Conservation (phyloP, 2,797 vertebrate genomes). For the Anguilla anguilla region DNA sequence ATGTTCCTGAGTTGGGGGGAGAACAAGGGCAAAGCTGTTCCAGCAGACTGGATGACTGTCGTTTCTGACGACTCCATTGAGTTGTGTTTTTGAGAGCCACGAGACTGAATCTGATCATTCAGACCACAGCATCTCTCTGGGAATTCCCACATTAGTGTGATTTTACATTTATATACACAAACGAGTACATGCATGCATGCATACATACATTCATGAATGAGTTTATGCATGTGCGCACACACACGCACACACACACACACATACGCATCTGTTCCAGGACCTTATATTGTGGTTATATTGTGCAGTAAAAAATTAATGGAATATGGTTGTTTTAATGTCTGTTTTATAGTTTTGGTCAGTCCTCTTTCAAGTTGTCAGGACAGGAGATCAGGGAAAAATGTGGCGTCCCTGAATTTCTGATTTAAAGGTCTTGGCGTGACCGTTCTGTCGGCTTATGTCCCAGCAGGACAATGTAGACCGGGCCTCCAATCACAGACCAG, state of each 20-base stretch:
- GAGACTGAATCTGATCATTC: conserved; percentile 6
- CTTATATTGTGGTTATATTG: background rate
- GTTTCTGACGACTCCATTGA: background rate
- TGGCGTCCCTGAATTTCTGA: background rate
- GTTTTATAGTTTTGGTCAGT: background rate
- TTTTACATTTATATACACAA: background rate
- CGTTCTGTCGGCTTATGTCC: conserved; percentile 48
- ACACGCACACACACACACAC: background rate
- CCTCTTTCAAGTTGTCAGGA: background rate
- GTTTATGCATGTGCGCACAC: background rate
- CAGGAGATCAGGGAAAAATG: conserved; percentile 13
- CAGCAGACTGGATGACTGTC: background rate
- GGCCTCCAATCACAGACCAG: conserved; percentile 74
- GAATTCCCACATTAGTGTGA: conserved; percentile 14
- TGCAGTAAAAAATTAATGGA: background rate
- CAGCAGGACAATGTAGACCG: conserved; percentile 89
- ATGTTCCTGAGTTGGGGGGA: background rate
- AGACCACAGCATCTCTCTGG: background rate
- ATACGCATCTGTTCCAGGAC: background rate
- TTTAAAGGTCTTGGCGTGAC: conserved; percentile 12
- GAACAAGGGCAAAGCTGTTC: conserved; percentile 1
- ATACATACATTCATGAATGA: background rate
- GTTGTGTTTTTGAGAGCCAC: background rate
- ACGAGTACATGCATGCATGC: background rate
- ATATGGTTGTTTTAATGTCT: background rate